Percentiles rank a stretch among this genome's conserved stretches.
Conservation (phyloP, 2,888 invertebrate genomes). For the Trissonchulus sp. region DNA sequence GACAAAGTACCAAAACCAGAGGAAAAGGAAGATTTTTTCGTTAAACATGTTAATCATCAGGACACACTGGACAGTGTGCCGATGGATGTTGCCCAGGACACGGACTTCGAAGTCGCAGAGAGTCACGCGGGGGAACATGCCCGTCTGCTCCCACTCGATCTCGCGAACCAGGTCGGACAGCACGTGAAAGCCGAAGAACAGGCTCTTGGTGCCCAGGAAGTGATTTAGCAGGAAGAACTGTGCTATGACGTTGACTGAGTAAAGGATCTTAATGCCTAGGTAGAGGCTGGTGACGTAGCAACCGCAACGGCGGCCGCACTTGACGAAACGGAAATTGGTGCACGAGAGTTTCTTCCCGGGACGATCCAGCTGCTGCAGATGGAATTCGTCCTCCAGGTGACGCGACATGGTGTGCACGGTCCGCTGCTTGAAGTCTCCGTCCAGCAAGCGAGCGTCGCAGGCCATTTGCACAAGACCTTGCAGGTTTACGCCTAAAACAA, state of each 20-base stretch:
- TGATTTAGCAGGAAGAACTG: conserved; percentile 51
- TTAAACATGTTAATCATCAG: conserved; percentile 53
- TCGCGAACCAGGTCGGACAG: conserved; percentile 48
- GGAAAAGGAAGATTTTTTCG: conserved; percentile 48
- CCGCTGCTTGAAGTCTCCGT: conserved; percentile 48
- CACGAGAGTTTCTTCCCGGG: conserved; percentile 21
- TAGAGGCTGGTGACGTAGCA: conserved; percentile 52
- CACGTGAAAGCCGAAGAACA: conserved; percentile 50
- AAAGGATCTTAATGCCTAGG: conserved; percentile 50
- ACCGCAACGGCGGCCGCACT: conserved; percentile 47
- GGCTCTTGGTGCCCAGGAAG: conserved; percentile 47
- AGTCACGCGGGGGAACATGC: conserved; percentile 51
- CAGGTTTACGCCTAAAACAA: conserved; percentile 47
- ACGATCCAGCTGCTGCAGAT: conserved; percentile 32
- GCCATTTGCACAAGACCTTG: conserved; percentile 53
- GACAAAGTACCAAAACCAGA: conserved; percentile 51
- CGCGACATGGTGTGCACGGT: conserved; percentile 52
- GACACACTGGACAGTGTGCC: conserved; percentile 51
- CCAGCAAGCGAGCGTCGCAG: conserved; percentile 51
- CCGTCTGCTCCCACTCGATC: conserved; percentile 52
- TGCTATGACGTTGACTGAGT: conserved; percentile 48
- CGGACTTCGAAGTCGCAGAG: conserved; percentile 50
- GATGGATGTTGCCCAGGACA: conserved; percentile 32
- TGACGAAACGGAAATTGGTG: not conserved
- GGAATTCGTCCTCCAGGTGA: conserved; percentile 52